phyloP scores from a whole-genome alignment of 2,888 invertebrate genomes.

The Linnaemya vulpina region DNA sequence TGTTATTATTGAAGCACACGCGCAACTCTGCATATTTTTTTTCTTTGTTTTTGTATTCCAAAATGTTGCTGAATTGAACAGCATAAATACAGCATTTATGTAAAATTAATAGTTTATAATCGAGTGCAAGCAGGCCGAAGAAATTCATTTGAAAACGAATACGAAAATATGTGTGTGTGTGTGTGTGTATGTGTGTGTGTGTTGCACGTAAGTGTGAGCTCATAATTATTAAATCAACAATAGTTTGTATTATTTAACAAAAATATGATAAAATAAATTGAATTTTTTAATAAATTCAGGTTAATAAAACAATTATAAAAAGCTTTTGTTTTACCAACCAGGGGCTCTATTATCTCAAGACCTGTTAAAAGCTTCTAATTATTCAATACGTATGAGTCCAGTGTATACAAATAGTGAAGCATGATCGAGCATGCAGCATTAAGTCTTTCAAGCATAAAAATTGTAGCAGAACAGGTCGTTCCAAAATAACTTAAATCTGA shows the following conservation, averaged over 20 bases:
- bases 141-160: conserved; percentile 17
- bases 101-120: conserved; percentile 25
- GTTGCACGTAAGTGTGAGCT: not conserved
- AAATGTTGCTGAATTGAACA: conserved; percentile 13
- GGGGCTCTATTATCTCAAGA: too few species aligned
- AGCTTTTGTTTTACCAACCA: not conserved
- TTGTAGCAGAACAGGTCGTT: too few species aligned
- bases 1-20: not conserved
- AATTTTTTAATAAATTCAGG: conserved; percentile 64
- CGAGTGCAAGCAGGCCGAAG: not conserved
- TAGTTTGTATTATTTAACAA: conserved; percentile 66
- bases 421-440: too few species aligned
- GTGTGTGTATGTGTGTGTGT: too few species aligned
- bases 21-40: not conserved
- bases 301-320: conserved; percentile 57
- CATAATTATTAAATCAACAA: conserved; percentile 62
- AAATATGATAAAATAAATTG: conserved; percentile 66
- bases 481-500: too few species aligned
- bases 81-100: conserved; percentile 5
- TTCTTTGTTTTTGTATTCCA: not conserved
- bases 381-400: too few species aligned
- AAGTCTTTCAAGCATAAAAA: too few species aligned
- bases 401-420: too few species aligned
- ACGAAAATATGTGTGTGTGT: not conserved
- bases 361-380: too few species aligned